A percentile compares a stretch with the other conserved stretches of the same genome.
These are phyloP conservation scores for Phrynocephalus versicolor DNA, from an alignment of 2,113 vertebrate species.

Conservation along the genomic window DNA sequence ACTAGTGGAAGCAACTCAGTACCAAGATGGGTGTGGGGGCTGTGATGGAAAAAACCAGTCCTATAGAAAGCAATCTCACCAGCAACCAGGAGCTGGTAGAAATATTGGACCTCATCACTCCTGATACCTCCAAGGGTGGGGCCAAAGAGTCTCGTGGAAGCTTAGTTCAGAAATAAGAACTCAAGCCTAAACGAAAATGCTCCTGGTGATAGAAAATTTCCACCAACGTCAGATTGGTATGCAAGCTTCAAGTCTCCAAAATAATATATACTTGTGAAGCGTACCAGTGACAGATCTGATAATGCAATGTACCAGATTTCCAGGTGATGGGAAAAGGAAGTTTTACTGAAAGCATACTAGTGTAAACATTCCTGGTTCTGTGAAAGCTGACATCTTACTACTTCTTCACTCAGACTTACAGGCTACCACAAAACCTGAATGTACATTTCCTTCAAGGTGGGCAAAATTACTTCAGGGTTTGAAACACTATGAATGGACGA, in stretches of 20 bases:
- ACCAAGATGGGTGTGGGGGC: no score
- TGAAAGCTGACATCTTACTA: background rate
- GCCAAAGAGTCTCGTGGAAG: no score
- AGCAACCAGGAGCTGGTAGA: no score
- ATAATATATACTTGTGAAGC: background rate
- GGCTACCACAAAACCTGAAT: background rate
- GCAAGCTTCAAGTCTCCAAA: background rate
- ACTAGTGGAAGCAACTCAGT: no score
- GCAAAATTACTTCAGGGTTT: background rate
- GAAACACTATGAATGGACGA: background rate
- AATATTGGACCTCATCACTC: no score
- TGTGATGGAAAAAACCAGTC: no score
- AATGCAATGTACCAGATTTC: background rate
- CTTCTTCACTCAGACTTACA: background rate
- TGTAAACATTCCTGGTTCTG: background rate
- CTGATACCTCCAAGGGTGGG: no score
- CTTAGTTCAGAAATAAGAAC: background rate
- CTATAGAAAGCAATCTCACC: no score
- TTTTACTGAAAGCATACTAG: background rate
- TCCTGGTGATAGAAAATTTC: background rate
- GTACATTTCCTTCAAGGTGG: background rate
- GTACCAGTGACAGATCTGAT: background rate
- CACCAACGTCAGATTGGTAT: background rate
- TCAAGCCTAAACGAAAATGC: background rate
- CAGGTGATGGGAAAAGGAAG: background rate